Percentiles rank a stretch among this genome's conserved stretches.
Conservation (phyloP, 2,113 vertebrate species). For the Aegithalos caudatus region DNA sequence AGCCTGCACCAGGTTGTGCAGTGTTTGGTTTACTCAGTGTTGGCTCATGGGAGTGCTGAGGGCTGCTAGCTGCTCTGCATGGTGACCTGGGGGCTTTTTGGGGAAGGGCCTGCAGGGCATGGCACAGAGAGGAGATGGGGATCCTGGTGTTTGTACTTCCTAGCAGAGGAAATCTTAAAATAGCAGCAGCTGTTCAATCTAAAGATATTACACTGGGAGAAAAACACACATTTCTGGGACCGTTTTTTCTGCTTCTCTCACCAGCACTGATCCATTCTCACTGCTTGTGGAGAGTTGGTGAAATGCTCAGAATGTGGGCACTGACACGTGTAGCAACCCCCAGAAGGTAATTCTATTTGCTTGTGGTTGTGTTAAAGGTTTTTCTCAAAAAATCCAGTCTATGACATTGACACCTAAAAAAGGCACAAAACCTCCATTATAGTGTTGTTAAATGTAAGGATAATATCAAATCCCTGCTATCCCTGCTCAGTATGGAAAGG, state of each 20-base stretch:
- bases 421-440: neutral
- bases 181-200: neutral
- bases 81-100: neutral
- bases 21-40: neutral
- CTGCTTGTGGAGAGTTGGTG: neutral
- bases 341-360: neutral
- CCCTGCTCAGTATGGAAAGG: neutral
- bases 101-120: accelerated
- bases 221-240: neutral
- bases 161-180: neutral
- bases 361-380: neutral
- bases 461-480: neutral
- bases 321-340: neutral
- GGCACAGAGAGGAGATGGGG: neutral
- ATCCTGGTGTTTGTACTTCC: neutral
- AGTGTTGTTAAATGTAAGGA: neutral
- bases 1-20: neutral
- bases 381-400: neutral
- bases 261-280: neutral
- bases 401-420: neutral
- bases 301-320: neutral
- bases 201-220: neutral
- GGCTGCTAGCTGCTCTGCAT: neutral
- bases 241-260: neutral
- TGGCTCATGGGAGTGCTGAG: neutral